Evolutionary conservation across 2,797 vertebrate genomes (phyloP), one percentile per base, ranked within the genome.

Genomic region (Sciurus vulgaris): DNA sequence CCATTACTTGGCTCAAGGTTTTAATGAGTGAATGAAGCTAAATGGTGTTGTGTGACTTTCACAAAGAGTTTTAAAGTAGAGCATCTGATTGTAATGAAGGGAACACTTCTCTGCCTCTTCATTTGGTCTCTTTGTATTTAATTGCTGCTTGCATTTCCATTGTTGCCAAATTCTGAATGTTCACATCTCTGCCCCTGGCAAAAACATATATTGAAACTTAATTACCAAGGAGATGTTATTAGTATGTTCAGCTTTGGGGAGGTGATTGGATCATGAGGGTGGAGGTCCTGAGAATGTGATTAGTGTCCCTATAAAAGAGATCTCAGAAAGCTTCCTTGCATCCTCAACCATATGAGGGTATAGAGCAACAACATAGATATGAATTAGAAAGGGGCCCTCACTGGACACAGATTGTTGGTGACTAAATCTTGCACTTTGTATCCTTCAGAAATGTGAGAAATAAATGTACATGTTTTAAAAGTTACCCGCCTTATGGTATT

Each of bases 281-380:
- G 4, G 30, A 49, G 63, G 20, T 13, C 51, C 65, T 12, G 3
- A 9, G 18, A 35, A 24, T 38, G 5, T 28, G 17, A 17, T 30
- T n/a, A 54, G 30, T 7, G 3, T 0, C 22, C 18, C 47, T 13
- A 8, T n/a, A 49, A 79, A 17, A 33, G n/a, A 44, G 3, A n/a
- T 20, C 26, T 14, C 61, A 22, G 38, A 83, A 38, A 67, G 17
- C 28, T 28, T 1, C 5, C 51, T 41, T 77, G n/a, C 4, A 22
- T 38, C 33, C 69, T n/a, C 51, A 0, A 6, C 12, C 78, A 26
- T 7, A 3, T 15, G 44, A 59, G 13, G 13, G 65, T 9, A 35
- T 0, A 9, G 3, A 18, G 56, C 26, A 4, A 41, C 5, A 49
- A 13, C 44, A 20, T 63, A 38, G 38, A 3, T 51, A 0, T 12